Conservation (phyloP, 2,113 vertebrate species). For the Mobula birostris region DNA sequence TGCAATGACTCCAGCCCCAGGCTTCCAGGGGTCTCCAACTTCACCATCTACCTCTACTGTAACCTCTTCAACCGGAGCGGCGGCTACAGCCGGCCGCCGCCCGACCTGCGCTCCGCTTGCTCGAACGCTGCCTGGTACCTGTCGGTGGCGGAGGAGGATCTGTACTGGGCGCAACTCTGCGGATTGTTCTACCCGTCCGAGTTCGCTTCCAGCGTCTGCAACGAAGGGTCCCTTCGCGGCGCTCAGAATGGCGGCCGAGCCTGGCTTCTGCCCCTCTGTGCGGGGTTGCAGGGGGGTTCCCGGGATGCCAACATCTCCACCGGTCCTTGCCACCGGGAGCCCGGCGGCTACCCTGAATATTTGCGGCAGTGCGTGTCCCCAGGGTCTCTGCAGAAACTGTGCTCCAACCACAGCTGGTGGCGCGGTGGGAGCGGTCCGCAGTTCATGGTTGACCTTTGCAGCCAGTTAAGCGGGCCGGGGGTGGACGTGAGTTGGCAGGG, state of each 20-base stretch:
- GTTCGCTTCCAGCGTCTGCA: constrained; percentile 71
- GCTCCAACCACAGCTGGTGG: neutral
- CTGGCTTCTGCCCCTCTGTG: constrained; percentile 63
- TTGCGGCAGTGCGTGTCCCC: neutral
- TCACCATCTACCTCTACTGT: constrained; percentile 75
- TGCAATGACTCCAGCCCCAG: constrained; percentile 66
- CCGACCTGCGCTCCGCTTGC: constrained; percentile 62
- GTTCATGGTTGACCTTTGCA: neutral
- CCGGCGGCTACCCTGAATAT: neutral
- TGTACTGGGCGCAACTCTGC: constrained; percentile 72
- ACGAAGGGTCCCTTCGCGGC: constrained; percentile 61
- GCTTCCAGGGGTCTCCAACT: constrained; percentile 71
- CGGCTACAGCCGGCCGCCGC: constrained; percentile 45
- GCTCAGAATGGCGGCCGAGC: constrained; percentile 51
- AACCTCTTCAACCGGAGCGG: constrained; percentile 57
- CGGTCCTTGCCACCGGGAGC: neutral
- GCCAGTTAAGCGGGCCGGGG: too few species aligned
- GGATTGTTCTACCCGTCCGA: constrained; percentile 67
- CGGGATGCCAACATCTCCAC: too few species aligned
- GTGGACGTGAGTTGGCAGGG: too few species aligned
- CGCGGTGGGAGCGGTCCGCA: neutral
- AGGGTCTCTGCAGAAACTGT: neutral
- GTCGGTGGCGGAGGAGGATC: constrained; percentile 65
- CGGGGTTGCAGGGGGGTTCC: constrained; percentile 24
- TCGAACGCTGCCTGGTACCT: constrained; percentile 73